Evolutionary conservation across 2,113 vertebrate genomes (phyloP).

Genomic region (Trichechus manatus): DNA sequence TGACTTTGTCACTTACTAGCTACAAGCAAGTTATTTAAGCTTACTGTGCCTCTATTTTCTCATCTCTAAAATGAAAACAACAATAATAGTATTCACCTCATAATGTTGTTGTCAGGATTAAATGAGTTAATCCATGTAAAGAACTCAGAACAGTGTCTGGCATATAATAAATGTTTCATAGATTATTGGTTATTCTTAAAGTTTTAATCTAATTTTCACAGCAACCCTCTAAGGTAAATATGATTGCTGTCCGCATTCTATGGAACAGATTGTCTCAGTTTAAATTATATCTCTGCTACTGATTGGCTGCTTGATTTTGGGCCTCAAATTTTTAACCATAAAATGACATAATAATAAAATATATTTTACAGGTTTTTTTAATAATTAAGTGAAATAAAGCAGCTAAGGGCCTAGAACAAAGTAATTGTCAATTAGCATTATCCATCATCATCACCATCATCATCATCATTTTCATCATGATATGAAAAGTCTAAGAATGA

Average conservation of each 20-base stretch:
- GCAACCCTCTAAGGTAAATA: not conserved
- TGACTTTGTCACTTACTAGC: not conserved
- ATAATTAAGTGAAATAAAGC: not conserved
- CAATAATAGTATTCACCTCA: not conserved
- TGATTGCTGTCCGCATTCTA: not conserved
- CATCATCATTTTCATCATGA: too few species aligned
- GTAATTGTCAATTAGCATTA: not conserved
- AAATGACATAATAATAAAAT: not conserved
- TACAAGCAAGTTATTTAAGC: not conserved
- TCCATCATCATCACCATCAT: not conserved
- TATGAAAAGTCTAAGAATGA: not conserved
- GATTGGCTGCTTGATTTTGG: not conserved
- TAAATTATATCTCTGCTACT: not conserved
- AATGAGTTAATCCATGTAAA: not conserved
- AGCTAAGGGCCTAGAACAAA: too few species aligned
- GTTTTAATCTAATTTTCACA: slow-evolving; percentile 13
- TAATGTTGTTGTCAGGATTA: not conserved
- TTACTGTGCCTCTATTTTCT: not conserved
- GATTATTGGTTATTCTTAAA: not conserved
- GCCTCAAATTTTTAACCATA: not conserved
- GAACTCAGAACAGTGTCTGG: not conserved
- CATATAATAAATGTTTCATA: not conserved
- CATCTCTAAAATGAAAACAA: not conserved
- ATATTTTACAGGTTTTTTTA: not conserved
- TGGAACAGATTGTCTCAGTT: not conserved